These are phyloP conservation scores for Ernsta delagoae DNA, from an alignment of 2,888 invertebrate species.

Conservation along the genomic window DNA sequence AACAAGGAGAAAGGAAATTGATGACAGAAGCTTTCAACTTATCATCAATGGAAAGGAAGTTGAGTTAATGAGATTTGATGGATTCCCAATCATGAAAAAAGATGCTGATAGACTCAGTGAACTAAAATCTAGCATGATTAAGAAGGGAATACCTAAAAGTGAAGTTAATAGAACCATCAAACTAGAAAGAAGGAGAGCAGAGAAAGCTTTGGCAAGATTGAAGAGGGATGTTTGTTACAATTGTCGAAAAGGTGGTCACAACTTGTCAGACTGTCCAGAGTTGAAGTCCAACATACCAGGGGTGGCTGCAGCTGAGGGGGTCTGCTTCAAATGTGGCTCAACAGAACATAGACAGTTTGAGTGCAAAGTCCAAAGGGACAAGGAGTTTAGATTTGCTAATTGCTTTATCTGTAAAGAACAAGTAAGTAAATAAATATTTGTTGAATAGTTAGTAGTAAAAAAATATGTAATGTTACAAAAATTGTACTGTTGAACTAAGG, in stretches of 20 bases:
- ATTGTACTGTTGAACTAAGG: no score
- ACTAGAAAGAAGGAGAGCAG: conserved; percentile 88
- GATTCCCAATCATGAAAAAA: conserved; percentile 89
- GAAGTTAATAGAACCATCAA: conserved; percentile 88
- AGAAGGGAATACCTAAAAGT: conserved; percentile 87
- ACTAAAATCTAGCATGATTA: conserved; percentile 86
- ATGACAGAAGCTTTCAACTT: conserved; percentile 77
- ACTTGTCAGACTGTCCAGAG: conserved; percentile 92
- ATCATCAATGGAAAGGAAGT: conserved; percentile 87
- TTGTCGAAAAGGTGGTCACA: conserved; percentile 91
- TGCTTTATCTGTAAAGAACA: conserved; percentile 95
- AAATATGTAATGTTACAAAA: not conserved
- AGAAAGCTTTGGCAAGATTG: conserved; percentile 87
- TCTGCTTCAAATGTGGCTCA: conserved; percentile 96
- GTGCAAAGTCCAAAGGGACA: conserved; percentile 87
- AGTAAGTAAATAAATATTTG: conserved; percentile 54
- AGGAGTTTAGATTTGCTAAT: conserved; percentile 91
- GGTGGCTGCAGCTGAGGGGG: conserved; percentile 84
- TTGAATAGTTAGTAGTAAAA: not conserved
- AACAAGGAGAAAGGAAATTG: conserved; percentile 73
- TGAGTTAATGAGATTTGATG: conserved; percentile 87
- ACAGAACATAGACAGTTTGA: conserved; percentile 92
- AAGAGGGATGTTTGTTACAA: conserved; percentile 91
- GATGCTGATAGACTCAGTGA: conserved; percentile 87
- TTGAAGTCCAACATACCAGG: conserved; percentile 81